Base-by-base conservation (phyloP, 2,113 vertebrate genomes). In the Ammospiza nelsoni region DNA sequence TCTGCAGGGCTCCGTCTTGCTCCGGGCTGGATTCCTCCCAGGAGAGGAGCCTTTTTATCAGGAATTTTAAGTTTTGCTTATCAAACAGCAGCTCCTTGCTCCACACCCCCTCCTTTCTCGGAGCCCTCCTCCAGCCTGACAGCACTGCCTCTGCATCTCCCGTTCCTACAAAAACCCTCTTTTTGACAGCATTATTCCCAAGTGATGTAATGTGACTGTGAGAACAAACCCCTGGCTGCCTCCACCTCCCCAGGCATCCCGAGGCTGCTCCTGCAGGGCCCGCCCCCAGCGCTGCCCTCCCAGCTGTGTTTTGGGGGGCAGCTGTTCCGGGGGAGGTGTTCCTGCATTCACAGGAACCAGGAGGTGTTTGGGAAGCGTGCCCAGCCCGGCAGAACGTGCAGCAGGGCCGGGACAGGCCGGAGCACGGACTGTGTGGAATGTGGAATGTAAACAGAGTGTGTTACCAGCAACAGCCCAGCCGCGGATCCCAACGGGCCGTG, bases 371-470 rank as follows among this genome's bases (percentile, higher is more conserved):
- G 95, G 90, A 90, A 88, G 62, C 1, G 1, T 67, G 90, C 88
- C 90, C 73, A 61, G 92, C 88, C 73, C 63, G 25, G 88, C 89
- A 62, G 94, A 92, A 71, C 4, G 2, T 13, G n/a, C 54, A 1
- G 91, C 81, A 27, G 33, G 20, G 62, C 95, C 39, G 75, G 90
- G 87, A 81, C 95, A 83, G 94, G 93, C 90, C 4, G 1, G 55
- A 88, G 92, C 85, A 57, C 23, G 69, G 94, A 84, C 86, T 17
- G 71, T 84, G 83, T 87, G 96, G 95, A 94, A 97, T 82, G 96
- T 94, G 93, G 88, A 95, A 96, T 94, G 96, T 90, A 95, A 97
- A 96, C 93, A 93, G 59, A 66, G 55, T 1, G 18, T 44, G 92
- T 93, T 96, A 90, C 90, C 62, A 96, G 94, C 93, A 94, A 90